These are phyloP conservation scores for Dromas ardeola DNA, from an alignment of 2,113 vertebrate genomes.

Conservation along the genomic window DNA sequence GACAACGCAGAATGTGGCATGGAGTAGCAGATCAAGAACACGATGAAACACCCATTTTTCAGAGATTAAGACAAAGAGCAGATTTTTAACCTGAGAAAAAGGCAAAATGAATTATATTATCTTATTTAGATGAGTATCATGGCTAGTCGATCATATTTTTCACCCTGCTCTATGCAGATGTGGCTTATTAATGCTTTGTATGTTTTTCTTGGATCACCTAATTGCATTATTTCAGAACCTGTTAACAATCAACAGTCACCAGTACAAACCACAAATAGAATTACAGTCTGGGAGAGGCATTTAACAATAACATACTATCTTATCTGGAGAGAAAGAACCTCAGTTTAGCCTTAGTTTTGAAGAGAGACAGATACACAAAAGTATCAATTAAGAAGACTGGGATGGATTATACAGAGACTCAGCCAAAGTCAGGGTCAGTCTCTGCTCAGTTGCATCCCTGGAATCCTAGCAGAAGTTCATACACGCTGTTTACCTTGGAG, in stretches of 20 bases:
- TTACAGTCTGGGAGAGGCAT: constrained; percentile 67
- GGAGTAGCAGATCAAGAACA: constrained; percentile 17
- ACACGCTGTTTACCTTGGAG: background rate
- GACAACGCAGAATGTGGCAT: background rate
- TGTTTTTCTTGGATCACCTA: constrained; percentile 70
- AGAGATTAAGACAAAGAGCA: constrained; percentile 55
- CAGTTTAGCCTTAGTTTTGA: constrained; percentile 28
- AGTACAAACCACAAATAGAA: constrained; percentile 72
- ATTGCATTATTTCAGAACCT: constrained; percentile 79
- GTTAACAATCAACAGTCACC: constrained; percentile 81
- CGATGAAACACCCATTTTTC: background rate
- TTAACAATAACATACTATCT: constrained; percentile 68
- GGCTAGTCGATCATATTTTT: constrained; percentile 66
- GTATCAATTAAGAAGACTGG: constrained; percentile 17
- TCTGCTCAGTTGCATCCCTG: background rate
- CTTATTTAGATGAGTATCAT: constrained; percentile 66
- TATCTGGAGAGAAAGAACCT: constrained; percentile 51
- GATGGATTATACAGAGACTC: background rate
- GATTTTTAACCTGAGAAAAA: constrained; percentile 70
- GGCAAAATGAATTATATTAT: constrained; percentile 72
- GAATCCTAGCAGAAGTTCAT: constrained; percentile 13
- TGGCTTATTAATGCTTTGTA: constrained; percentile 71
- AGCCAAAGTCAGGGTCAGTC: background rate
- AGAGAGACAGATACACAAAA: constrained; percentile 25
- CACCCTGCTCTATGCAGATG: constrained; percentile 72